Conservation (phyloP, 2,888 invertebrate genomes). For the Drosophila macrothrix region DNA sequence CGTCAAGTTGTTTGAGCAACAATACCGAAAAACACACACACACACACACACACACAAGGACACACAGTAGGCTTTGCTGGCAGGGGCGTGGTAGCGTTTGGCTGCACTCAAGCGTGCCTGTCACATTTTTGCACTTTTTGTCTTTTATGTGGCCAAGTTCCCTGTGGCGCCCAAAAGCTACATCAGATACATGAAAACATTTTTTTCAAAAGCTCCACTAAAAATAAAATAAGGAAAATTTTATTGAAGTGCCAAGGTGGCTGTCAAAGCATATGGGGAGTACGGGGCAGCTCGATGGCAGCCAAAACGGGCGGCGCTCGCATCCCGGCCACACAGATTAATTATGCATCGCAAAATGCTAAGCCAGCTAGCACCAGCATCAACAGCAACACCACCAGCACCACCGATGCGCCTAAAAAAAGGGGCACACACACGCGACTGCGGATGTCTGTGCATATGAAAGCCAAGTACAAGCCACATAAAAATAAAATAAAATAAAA, state of each 20-base stretch:
- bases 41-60: neutral
- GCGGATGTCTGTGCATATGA: conserved; percentile 61
- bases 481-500: conserved; percentile 61
- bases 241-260: conserved; percentile 76
- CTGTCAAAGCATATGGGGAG: conserved; percentile 3
- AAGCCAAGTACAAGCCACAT: conserved; percentile 78
- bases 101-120: conserved; percentile 75
- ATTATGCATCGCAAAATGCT: conserved; percentile 80
- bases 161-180: conserved; percentile 61
- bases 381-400: conserved; percentile 25
- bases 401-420: conserved; percentile 18
- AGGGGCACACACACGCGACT: conserved; percentile 21
- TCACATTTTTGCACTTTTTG: conserved; percentile 75
- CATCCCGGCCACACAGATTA: conserved; percentile 67
- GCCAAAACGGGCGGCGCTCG: conserved; percentile 44
- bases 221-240: conserved; percentile 78
- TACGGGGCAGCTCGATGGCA: conserved; percentile 6
- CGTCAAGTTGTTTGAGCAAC: conserved; percentile 74
- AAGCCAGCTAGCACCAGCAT: conserved; percentile 71
- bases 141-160: conserved; percentile 22
- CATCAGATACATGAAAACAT: conserved; percentile 78
- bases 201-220: conserved; percentile 79
- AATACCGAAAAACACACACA: conserved; percentile 44
- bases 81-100: conserved; percentile 26
- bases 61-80: neutral